phyloP scores from a whole-genome alignment of 2,888 invertebrate species.

The Drosophila helvetica region DNA sequence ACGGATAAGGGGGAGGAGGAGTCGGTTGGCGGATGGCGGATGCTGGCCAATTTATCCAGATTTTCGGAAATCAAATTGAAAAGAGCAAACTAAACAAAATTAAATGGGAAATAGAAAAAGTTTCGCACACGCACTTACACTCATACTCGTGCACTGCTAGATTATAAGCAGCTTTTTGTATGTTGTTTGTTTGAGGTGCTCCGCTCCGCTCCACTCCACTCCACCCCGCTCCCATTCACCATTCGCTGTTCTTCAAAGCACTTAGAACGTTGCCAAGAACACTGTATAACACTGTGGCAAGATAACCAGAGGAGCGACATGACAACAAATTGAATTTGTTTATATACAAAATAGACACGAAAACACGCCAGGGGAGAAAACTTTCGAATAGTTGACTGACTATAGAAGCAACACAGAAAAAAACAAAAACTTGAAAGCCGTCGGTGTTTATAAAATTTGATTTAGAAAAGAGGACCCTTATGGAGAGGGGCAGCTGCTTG shows the following conservation, averaged over 20 bases:
- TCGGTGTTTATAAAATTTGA: conserved; percentile 42
- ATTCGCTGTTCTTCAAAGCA: conserved; percentile 28
- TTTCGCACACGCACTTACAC: conserved; percentile 3
- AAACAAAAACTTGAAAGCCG: conserved; percentile 6
- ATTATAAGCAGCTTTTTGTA: conserved; percentile 10
- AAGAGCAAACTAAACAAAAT: conserved; percentile 21
- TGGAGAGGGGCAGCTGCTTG: not conserved
- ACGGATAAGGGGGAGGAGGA: too few species aligned
- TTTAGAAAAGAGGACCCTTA: conserved; percentile 4
- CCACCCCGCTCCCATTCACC: not conserved
- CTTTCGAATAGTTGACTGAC: conserved; percentile 40
- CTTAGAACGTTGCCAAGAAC: conserved; percentile 26
- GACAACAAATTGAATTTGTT: conserved; percentile 71
- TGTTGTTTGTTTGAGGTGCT: conserved; percentile 4
- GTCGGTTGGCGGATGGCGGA: not conserved
- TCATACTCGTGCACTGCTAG: not conserved
- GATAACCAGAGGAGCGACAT: conserved; percentile 43
- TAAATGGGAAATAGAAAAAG: conserved; percentile 3
- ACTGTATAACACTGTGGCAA: conserved; percentile 20
- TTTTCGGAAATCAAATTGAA: conserved; percentile 7
- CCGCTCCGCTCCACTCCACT: too few species aligned
- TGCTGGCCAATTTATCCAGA: conserved; percentile 8
- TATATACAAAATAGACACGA: conserved; percentile 41
- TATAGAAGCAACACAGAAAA: conserved; percentile 1
- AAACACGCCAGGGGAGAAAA: conserved; percentile 24